phyloP scores from a whole-genome alignment of 2,113 vertebrate species.

The Phainopepla nitens region DNA sequence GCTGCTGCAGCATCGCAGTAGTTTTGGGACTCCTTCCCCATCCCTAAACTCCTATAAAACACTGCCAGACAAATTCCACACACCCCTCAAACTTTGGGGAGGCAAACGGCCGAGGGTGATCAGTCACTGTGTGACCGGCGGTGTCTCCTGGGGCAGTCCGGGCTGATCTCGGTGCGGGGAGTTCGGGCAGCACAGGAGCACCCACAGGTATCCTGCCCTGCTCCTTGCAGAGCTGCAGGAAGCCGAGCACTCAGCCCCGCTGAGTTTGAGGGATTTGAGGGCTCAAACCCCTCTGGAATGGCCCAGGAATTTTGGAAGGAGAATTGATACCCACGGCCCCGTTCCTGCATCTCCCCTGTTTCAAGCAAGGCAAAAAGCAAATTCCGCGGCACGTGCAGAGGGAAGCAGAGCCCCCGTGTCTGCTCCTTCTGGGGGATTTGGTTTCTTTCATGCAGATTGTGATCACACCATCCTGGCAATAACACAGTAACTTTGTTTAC shows the following conservation, averaged over 20 bases:
- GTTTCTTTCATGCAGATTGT: background rate
- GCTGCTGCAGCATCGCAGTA: background rate
- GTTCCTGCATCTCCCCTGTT: background rate
- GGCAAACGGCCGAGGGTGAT: background rate
- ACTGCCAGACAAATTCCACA: background rate
- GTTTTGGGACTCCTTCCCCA: background rate
- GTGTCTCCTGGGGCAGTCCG: accelerated
- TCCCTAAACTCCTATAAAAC: background rate
- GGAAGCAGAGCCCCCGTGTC: accelerated
- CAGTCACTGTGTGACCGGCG: accelerated
- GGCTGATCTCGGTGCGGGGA: background rate
- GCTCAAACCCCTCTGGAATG: background rate
- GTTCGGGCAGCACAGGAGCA: background rate
- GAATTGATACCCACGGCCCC: background rate
- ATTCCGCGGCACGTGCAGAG: background rate
- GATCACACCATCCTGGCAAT: background rate
- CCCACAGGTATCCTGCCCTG: accelerated
- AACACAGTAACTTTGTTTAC: background rate
- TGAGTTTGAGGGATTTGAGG: too few relatives aligned
- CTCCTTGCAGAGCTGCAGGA: background rate
- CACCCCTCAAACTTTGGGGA: accelerated
- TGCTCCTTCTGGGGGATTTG: background rate
- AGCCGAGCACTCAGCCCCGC: background rate
- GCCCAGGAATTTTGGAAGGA: background rate
- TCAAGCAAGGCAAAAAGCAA: accelerated